Conservation (phyloP, 2,113 vertebrate genomes). For the Uropsilus gracilis region DNA sequence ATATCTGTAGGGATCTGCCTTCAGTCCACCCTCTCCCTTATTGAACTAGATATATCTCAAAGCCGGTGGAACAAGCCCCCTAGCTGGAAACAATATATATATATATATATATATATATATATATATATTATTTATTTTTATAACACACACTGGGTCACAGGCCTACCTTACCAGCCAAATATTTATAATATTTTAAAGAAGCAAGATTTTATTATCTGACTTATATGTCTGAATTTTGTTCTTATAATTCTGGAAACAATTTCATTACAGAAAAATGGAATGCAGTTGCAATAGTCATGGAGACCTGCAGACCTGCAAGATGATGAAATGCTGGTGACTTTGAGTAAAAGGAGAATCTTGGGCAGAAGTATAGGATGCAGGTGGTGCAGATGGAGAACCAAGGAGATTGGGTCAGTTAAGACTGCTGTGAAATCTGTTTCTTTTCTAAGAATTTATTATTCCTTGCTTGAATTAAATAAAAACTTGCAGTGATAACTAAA, state of each 20-base stretch:
- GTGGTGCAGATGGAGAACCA: not conserved
- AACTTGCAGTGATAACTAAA: not conserved
- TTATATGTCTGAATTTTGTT: not conserved
- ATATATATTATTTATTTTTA: not conserved
- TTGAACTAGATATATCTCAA: constrained; percentile 64
- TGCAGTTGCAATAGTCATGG: not conserved
- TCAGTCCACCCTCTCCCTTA: constrained; percentile 62
- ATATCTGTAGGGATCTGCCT: constrained; percentile 60
- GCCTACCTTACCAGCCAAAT: not conserved
- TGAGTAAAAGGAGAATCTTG: not conserved
- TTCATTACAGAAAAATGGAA: not conserved
- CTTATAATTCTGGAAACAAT: not conserved
- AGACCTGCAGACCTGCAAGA: not conserved
- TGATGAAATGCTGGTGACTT: not conserved
- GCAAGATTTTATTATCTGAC: not conserved
- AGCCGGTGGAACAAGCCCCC: constrained; percentile 55
- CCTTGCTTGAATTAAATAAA: constrained; percentile 4
- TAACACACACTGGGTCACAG: not conserved
- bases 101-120: too few relatives aligned
- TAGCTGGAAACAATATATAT: not conserved
- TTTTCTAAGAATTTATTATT: not conserved
- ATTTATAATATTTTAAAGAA: not conserved
- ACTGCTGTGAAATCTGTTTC: not conserved
- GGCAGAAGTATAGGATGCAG: not conserved
- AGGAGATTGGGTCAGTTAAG: not conserved